phyloP scores from a whole-genome alignment of 2,888 invertebrate species.

The Heliconius erato region DNA sequence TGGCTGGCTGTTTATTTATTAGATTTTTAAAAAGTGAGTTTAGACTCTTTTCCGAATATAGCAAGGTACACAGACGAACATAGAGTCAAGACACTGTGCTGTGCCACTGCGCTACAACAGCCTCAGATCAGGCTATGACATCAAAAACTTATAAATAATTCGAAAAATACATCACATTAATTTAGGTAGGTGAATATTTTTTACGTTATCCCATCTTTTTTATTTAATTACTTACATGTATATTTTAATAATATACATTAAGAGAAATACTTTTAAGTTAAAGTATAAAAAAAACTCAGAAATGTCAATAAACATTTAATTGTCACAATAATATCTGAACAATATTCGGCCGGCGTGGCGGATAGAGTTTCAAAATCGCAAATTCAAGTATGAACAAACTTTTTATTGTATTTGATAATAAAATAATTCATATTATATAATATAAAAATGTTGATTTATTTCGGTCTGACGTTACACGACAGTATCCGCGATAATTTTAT shows the following conservation, averaged over 20 bases:
- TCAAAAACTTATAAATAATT: too few species aligned
- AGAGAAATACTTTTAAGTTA: not conserved
- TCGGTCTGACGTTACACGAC: slow-evolving; percentile 68
- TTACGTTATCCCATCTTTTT: too few species aligned
- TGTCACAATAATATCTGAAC: not conserved
- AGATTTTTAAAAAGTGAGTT: too few species aligned
- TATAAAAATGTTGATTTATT: slow-evolving; percentile 73
- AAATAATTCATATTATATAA: slow-evolving; percentile 69
- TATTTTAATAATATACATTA: too few species aligned
- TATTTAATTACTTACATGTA: too few species aligned
- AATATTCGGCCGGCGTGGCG: not conserved
- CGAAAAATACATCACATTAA: too few species aligned
- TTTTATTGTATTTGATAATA: slow-evolving; percentile 80
- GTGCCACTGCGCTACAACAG: too few species aligned
- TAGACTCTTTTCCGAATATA: not conserved
- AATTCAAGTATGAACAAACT: slow-evolving; percentile 62
- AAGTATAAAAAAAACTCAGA: not conserved
- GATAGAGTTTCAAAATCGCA: slow-evolving; percentile 64
- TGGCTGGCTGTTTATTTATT: too few species aligned
- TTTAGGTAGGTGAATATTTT: too few species aligned
- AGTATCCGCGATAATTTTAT: slow-evolving; percentile 77
- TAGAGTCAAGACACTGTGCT: not conserved
- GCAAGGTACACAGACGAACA: not conserved
- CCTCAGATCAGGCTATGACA: too few species aligned
- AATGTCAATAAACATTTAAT: not conserved